Evolutionary conservation across 2,113 vertebrate genomes (phyloP).

Genomic region (Phasianus colchicus): DNA sequence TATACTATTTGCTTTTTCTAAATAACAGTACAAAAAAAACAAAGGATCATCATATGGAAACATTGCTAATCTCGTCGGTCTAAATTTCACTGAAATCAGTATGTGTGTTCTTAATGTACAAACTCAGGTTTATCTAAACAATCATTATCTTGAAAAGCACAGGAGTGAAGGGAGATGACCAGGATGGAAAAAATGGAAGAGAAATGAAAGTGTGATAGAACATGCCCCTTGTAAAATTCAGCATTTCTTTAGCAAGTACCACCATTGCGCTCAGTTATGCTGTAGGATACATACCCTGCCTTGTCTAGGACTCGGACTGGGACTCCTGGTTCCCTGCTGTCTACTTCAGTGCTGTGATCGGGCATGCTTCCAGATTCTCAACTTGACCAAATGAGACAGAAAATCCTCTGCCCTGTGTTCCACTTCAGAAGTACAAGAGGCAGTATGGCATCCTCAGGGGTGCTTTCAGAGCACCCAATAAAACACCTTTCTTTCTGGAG

Average conservation of each 20-base stretch:
- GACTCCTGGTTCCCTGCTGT: not conserved
- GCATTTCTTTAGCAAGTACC: not conserved
- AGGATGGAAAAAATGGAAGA: not conserved
- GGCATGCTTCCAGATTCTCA: not conserved
- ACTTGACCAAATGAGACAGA: not conserved
- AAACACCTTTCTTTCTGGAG: not conserved
- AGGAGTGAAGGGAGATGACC: not conserved
- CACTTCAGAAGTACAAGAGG: not conserved
- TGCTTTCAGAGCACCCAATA: not conserved
- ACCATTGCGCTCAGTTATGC: not conserved
- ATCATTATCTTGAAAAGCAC: not conserved
- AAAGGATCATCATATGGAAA: not conserved
- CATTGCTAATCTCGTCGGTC: not conserved
- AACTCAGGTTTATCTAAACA: not conserved
- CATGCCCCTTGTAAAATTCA: not conserved
- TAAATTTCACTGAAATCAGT: not conserved
- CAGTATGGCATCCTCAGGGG: not conserved
- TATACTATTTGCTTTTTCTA: not conserved
- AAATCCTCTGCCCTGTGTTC: not conserved
- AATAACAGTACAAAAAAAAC: not conserved
- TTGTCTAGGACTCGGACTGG: not conserved
- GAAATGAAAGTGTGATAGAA: not conserved
- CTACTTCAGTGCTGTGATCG: not conserved
- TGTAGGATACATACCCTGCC: not conserved
- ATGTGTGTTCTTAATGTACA: not conserved